Percentiles rank a stretch among this genome's conserved stretches.
Evolutionary conservation across 2,888 invertebrate species (phyloP).

Genomic region (Aleiodes alternator): DNA sequence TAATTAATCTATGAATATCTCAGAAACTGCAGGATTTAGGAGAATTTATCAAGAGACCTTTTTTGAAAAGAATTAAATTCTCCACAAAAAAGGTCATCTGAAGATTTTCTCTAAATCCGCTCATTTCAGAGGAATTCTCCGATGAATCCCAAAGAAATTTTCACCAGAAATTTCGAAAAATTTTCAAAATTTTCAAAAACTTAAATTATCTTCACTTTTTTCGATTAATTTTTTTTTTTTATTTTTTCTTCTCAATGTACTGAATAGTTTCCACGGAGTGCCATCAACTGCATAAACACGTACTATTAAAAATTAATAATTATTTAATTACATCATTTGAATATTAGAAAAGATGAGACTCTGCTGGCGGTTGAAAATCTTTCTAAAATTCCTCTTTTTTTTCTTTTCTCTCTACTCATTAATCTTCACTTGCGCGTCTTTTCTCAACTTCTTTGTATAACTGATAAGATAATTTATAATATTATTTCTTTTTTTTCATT

Average conservation of each 20-base stretch:
- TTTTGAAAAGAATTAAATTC: no score
- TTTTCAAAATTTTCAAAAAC: no score
- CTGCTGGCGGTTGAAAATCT: slow-evolving; percentile 17
- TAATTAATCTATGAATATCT: no score
- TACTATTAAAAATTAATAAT: not conserved
- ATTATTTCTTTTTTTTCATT: not conserved
- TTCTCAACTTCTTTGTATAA: not conserved
- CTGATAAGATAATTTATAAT: not conserved
- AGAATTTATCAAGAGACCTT: no score
- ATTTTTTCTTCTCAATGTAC: not conserved
- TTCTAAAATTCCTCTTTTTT: not conserved
- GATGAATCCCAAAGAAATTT: no score
- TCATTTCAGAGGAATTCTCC: no score
- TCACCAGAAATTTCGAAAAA: no score
- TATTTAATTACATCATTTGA: not conserved
- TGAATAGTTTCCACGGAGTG: slow-evolving; percentile 19
- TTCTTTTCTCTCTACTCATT: not conserved
- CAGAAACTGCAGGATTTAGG: no score
- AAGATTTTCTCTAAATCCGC: no score
- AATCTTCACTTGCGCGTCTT: not conserved
- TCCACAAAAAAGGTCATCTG: no score
- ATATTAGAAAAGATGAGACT: slow-evolving; percentile 2
- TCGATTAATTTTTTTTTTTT: not conserved
- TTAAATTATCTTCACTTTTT: no score
- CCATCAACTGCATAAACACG: not conserved